Evolutionary conservation across 2,113 vertebrate species (phyloP), one percentile per base, ranked within the genome.

Genomic region (Spea multiplicata): DNA sequence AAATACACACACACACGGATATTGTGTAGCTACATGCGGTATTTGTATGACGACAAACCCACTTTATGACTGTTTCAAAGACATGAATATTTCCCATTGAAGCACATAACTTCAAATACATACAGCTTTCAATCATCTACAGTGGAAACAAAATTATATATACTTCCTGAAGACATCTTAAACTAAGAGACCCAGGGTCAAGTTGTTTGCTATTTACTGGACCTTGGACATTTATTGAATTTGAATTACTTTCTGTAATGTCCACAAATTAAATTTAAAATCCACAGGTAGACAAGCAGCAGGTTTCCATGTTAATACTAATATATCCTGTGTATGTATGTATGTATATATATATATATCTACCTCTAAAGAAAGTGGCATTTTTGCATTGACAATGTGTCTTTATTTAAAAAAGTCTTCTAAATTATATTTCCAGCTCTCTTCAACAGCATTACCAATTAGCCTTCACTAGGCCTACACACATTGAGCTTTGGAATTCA

Each of bases 201-300:
- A 78, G 76, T 72, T 78, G 76, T 78, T 72, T 72, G 59, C 61
- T 53, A 47, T 55, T 66, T 66, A 44, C 13, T 5, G 69, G 49
- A 78, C 76, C 76, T 78, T 78, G 76, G 72, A 46, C 14, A 53
- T 17, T 71, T 72, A 72, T 55, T 72, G 71, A 44, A 47, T 12
- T 44, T n/a, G 55, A 55, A 78, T 78, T 72, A 57, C 68, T 64
- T 71, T 6, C 8, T 71, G 16, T 48, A 71, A 61, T 62, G 61
- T 50, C 46, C 13, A n/a, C 62, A 62, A 70, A 52, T 71, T 78
- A 67, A 46, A 50, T 47, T 62, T 78, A 71, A 47, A 71, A 64
- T 62, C 14, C 47, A 50, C 47, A 61, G 50, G 9, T 8, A 69
- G 5, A 14, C 44, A 77, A 71, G 16, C 5, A n/a, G 44, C 12